Percentiles rank a stretch among this genome's conserved stretches.
These are phyloP conservation scores for Ctenopoma multispine DNA, from an alignment of 2,797 vertebrate genomes.

Conservation along the genomic window DNA sequence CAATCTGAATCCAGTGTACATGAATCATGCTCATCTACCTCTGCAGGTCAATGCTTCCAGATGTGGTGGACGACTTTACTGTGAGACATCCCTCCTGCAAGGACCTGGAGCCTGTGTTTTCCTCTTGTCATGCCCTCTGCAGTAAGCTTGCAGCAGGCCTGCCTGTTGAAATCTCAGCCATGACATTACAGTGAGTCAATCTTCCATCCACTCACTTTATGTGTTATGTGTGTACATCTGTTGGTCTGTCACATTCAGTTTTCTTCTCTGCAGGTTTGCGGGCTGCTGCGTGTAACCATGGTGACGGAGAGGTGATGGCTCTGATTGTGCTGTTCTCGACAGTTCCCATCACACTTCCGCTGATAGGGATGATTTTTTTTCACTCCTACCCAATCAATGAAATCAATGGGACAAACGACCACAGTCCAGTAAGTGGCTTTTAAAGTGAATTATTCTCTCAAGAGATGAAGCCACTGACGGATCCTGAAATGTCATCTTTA, in stretches of 20 bases:
- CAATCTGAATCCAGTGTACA: constrained; percentile 24
- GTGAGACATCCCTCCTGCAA: constrained; percentile 71
- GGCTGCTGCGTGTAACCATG: constrained; percentile 81
- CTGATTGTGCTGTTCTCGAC: constrained; percentile 82
- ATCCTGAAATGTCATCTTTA: neutral
- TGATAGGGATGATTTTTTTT: constrained; percentile 75
- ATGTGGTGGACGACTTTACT: constrained; percentile 83
- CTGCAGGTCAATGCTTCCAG: constrained; percentile 86
- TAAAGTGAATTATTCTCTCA: neutral
- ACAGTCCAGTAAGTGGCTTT: constrained; percentile 60
- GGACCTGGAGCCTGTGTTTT: constrained; percentile 85
- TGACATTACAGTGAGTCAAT: constrained; percentile 83
- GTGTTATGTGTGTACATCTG: neutral
- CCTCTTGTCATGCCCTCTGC: constrained; percentile 86
- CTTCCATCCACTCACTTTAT: constrained; percentile 6
- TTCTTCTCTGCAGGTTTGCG: constrained; percentile 74
- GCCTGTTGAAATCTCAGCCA: constrained; percentile 81
- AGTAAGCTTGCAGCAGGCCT: constrained; percentile 85
- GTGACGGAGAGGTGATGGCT: constrained; percentile 67
- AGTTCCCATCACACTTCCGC: constrained; percentile 75
- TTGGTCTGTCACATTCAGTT: constrained; percentile 2
- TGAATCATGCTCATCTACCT: constrained; percentile 53
- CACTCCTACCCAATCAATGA: constrained; percentile 79
- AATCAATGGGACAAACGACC: constrained; percentile 51
- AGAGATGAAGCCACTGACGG: neutral